A percentile compares a stretch with the other conserved stretches of the same genome.
Evolutionary conservation across 2,113 vertebrate species (phyloP).

Genomic region (Barbus barbus): DNA sequence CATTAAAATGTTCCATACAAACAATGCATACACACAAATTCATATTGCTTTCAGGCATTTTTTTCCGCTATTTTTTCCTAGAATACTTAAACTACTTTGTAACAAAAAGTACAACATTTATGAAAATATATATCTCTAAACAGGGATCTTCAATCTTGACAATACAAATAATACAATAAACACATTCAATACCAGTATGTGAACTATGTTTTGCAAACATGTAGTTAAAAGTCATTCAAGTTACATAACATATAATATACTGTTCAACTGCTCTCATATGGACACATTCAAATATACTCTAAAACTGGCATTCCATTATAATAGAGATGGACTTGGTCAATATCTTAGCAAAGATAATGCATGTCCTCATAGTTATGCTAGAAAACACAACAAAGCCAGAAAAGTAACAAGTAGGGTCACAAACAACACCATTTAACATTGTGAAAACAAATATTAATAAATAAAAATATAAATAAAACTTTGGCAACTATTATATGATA

Average conservation of each 20-base stretch:
- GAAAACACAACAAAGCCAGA: conserved; percentile 66
- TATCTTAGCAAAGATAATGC: conserved; percentile 73
- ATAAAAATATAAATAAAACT: conserved; percentile 60
- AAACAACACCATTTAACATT: conserved; percentile 65
- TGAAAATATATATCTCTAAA: conserved; percentile 99
- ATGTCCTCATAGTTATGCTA: conserved; percentile 68
- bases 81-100: conserved; percentile 94
- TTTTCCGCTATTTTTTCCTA: conserved; percentile 67
- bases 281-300: conserved; percentile 87
- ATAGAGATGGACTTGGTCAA: conserved; percentile 64
- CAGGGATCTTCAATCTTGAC: conserved; percentile 89
- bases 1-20: conserved; percentile 92
- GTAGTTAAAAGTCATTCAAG: conserved; percentile 97
- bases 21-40: conserved; percentile 97
- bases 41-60: conserved; percentile 91
- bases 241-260: conserved; percentile 90
- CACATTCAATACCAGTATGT: conserved; percentile 95
- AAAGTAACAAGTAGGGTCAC: conserved; percentile 65
- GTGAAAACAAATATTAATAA: conserved; percentile 55
- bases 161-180: conserved; percentile 99
- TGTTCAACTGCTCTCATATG: conserved; percentile 81
- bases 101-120: conserved; percentile 99
- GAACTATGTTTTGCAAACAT: conserved; percentile 94
- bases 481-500: conserved; percentile 73
- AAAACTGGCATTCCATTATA: conserved; percentile 80